A percentile compares a stretch with the other conserved stretches of the same genome.
These are phyloP conservation scores for Pampus argenteus DNA, from an alignment of 2,797 vertebrate genomes.

Conservation along the genomic window DNA sequence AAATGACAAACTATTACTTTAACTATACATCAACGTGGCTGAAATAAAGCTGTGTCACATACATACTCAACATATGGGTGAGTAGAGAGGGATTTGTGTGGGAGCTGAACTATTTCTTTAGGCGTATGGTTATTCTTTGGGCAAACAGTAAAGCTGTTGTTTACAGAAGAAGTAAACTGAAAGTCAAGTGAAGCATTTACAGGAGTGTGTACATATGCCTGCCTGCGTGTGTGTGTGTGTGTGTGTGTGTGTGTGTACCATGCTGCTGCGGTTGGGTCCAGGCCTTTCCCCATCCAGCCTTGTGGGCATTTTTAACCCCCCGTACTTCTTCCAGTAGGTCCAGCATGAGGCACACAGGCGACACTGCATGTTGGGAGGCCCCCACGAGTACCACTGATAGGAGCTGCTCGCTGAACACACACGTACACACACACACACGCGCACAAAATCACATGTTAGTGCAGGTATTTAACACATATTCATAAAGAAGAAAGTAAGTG, in stretches of 20 bases:
- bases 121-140: not conserved
- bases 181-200: slow-evolving; percentile 14
- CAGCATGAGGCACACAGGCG: slow-evolving; percentile 97
- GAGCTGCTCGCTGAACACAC: slow-evolving; percentile 92
- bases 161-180: slow-evolving; percentile 21
- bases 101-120: not conserved
- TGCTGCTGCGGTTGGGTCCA: slow-evolving; percentile 94
- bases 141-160: slow-evolving; percentile 20
- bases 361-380: slow-evolving; percentile 99
- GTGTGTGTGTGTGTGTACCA: slow-evolving; percentile 80
- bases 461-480: not conserved
- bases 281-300: slow-evolving; percentile 96
- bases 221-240: slow-evolving; percentile 1
- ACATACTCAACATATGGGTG: too few relatives aligned
- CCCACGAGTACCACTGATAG: slow-evolving; percentile 99
- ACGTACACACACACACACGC: slow-evolving; percentile 30
- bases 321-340: slow-evolving; percentile 99
- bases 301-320: slow-evolving; percentile 98
- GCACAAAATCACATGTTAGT: not conserved
- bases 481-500: not conserved
- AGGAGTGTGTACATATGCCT: not conserved
- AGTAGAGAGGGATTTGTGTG: not conserved
- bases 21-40: too few relatives aligned
- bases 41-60: too few relatives aligned
- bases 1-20: too few relatives aligned